These are phyloP conservation scores for Siderastrea radians DNA, from an alignment of 92 coral and sea anemone species.

Conservation along the genomic window DNA sequence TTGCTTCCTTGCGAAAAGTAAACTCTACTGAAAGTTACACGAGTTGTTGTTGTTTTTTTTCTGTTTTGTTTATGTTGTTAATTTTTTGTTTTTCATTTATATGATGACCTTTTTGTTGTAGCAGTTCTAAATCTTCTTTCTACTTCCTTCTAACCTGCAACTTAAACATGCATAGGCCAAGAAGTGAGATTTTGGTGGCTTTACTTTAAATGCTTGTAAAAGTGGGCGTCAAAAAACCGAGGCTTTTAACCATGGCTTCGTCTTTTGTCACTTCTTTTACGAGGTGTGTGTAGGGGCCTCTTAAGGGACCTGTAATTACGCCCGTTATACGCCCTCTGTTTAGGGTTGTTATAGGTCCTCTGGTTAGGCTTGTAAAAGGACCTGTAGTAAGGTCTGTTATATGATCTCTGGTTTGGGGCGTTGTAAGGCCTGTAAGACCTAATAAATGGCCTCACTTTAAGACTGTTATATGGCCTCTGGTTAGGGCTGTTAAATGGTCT, in stretches of 20 bases:
- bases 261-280: too few species aligned
- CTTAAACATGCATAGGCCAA: background rate
- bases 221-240: background rate
- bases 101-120: background rate
- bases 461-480: background rate
- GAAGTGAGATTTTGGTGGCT: background rate
- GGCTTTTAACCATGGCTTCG: too few species aligned
- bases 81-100: background rate
- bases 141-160: constrained; percentile 33
- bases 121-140: background rate
- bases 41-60: background rate
- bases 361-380: background rate
- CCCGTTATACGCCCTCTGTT: background rate
- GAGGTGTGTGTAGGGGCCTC: background rate
- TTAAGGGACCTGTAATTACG: background rate
- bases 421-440: background rate
- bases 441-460: background rate
- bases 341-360: background rate
- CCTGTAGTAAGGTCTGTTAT: background rate
- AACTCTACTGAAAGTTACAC: too few species aligned
- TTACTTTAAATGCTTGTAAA: background rate
- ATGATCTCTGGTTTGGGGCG: background rate
- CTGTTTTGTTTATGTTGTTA: background rate
- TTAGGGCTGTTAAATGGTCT: background rate
- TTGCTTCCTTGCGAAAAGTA: too few species aligned